Evolutionary conservation across 2,888 invertebrate genomes (phyloP), one percentile per base, ranked within the genome.

Genomic region (Tachystola acroxantha): DNA sequence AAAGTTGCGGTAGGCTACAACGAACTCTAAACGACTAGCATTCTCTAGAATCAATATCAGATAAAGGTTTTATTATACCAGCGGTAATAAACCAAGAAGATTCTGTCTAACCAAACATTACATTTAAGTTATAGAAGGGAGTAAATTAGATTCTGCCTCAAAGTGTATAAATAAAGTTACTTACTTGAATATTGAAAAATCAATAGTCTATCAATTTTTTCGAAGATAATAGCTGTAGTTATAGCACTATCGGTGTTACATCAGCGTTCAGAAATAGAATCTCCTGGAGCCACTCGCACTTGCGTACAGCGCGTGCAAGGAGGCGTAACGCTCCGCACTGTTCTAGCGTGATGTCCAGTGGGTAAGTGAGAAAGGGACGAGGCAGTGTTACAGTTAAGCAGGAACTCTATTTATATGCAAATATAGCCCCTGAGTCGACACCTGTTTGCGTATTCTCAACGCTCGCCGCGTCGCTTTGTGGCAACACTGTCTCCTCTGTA

Each of bases 351-450:
- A 61, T 59, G 55, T 53, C 50, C 57, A 49, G 51, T 49, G 51
- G 64, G 59, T 58, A 64, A 59, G 84, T 70, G 73, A 67, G 80
- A 82, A 73, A 79, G 76, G 76, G 84, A 85, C 76, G 65, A 67
- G 66, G 49, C 61, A 65, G 70, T 77, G 84, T 74, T 86, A 86
- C 85, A 85, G 86, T 86, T 86, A 85, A 84, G 84, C 84, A 84
- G 85, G 85, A 84, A 85, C 85, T 86, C 86, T 85, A 86, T 86
- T 85, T 86, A 86, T 85, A 86, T 86, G 86, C 86, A 85, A 86
- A 86, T 85, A 85, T 79, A 84, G 74, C 84, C 80, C 82, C 84
- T 74, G 67, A 80, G 79, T 72, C 85, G 79, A 85, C 86, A 86
- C 86, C 85, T 86, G 86, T 86, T 86, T 86, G 85, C 82, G 85